These are phyloP conservation scores for Macropodus opercularis DNA, from an alignment of 2,797 vertebrate genomes.

Conservation along the genomic window DNA sequence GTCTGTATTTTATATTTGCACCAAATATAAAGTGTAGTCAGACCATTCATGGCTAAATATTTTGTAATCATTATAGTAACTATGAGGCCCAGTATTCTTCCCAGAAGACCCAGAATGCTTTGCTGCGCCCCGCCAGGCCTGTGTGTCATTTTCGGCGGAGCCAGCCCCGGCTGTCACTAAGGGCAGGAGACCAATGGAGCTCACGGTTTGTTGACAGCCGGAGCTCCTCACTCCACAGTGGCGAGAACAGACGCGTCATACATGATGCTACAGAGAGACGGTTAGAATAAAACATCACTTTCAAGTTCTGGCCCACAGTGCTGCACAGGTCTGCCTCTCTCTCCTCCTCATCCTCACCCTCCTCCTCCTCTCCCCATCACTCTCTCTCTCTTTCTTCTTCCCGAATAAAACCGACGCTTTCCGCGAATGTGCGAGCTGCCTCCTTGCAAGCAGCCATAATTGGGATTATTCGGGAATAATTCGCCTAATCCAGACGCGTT, in stretches of 20 bases:
- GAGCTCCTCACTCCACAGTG: constrained; percentile 17
- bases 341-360: constrained; percentile 4
- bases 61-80: no score
- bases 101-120: constrained; percentile 26
- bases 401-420: constrained; percentile 78
- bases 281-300: constrained; percentile 55
- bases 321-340: constrained; percentile 43
- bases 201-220: constrained; percentile 18
- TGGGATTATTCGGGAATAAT: constrained; percentile 80
- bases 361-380: constrained; percentile 2
- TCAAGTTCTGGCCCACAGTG: constrained; percentile 45
- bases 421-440: constrained; percentile 75
- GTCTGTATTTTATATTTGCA: no score
- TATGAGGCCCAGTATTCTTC: neutral
- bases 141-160: constrained; percentile 20
- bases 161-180: constrained; percentile 19
- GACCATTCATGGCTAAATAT: neutral
- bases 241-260: constrained; percentile 30
- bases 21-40: neutral
- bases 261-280: constrained; percentile 38
- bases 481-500: constrained; percentile 63
- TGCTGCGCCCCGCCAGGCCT: constrained; percentile 35
- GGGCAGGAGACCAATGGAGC: constrained; percentile 13
- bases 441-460: constrained; percentile 78
- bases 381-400: neutral